A percentile compares a stretch with the other conserved stretches of the same genome.
Conservation (phyloP, 2,113 vertebrate genomes). For the Verasper variegatus region DNA sequence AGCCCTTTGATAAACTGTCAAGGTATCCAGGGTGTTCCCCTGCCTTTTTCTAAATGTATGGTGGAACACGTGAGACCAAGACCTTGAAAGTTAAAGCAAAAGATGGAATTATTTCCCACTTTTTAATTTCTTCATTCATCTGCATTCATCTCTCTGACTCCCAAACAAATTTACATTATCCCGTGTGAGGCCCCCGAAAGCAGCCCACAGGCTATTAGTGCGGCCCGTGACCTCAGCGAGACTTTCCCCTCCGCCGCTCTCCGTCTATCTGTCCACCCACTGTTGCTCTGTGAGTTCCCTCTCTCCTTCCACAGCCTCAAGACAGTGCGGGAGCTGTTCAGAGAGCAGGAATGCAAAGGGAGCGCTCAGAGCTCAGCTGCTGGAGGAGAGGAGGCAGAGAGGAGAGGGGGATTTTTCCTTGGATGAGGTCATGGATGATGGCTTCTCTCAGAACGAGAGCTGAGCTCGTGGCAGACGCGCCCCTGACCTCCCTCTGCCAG, state of each 20-base stretch:
- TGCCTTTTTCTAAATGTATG: conserved; percentile 13
- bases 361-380: conserved; percentile 60
- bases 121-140: conserved; percentile 61
- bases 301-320: conserved; percentile 48
- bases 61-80: conserved; percentile 26
- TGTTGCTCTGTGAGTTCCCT: conserved; percentile 55
- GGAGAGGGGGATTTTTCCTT: conserved; percentile 80
- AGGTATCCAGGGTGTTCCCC: conserved; percentile 9
- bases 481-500: conserved; percentile 69
- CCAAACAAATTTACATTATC: conserved; percentile 50
- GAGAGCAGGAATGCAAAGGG: conserved; percentile 76
- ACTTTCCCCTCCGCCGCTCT: conserved; percentile 58
- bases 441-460: conserved; percentile 62
- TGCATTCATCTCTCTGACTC: conserved; percentile 52
- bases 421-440: conserved; percentile 83
- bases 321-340: conserved; percentile 80
- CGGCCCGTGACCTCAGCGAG: conserved; percentile 70
- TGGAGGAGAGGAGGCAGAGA: conserved; percentile 50
- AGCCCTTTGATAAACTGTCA: conserved; percentile 13
- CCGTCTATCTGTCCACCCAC: conserved; percentile 60
- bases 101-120: conserved; percentile 31
- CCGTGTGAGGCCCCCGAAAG: conserved; percentile 23
- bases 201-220: conserved; percentile 64
- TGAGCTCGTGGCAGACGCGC: conserved; percentile 74
- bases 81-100: conserved; percentile 30